Evolutionary conservation across 2,888 invertebrate genomes (phyloP).

Genomic region (Teinopalpus imperialis): DNA sequence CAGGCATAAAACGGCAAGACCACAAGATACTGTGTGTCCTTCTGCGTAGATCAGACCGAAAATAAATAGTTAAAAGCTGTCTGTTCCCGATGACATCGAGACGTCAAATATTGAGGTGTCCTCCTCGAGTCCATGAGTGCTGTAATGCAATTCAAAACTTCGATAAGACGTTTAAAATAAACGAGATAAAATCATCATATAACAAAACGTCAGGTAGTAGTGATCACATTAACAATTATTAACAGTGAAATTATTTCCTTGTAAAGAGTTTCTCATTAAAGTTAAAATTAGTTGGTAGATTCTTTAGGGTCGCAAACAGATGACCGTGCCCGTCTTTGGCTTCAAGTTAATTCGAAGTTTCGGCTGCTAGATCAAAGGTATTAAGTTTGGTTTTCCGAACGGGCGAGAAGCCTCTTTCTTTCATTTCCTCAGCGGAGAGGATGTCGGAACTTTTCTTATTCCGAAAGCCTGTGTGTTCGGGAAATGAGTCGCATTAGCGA

Average conservation of each 20-base stretch:
- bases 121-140: too few relatives aligned
- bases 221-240: conserved; percentile 49
- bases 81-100: too few relatives aligned
- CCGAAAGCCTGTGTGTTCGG: conserved; percentile 65
- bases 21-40: too few relatives aligned
- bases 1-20: too few relatives aligned
- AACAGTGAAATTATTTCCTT: conserved; percentile 66
- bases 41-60: too few relatives aligned
- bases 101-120: too few relatives aligned
- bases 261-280: conserved; percentile 69
- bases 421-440: conserved; percentile 55
- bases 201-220: too few relatives aligned
- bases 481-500: conserved; percentile 77
- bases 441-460: conserved; percentile 75
- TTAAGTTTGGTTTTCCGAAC: conserved; percentile 61
- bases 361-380: conserved; percentile 72
- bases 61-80: too few relatives aligned
- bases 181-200: conserved; percentile 40
- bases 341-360: conserved; percentile 72
- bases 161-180: too few relatives aligned
- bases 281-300: conserved; percentile 66
- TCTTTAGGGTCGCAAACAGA: conserved; percentile 55
- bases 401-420: conserved; percentile 65
- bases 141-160: too few relatives aligned
- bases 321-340: conserved; percentile 67